Evolutionary conservation across 2,113 vertebrate genomes (phyloP).

Genomic region (Oryzias javanicus): DNA sequence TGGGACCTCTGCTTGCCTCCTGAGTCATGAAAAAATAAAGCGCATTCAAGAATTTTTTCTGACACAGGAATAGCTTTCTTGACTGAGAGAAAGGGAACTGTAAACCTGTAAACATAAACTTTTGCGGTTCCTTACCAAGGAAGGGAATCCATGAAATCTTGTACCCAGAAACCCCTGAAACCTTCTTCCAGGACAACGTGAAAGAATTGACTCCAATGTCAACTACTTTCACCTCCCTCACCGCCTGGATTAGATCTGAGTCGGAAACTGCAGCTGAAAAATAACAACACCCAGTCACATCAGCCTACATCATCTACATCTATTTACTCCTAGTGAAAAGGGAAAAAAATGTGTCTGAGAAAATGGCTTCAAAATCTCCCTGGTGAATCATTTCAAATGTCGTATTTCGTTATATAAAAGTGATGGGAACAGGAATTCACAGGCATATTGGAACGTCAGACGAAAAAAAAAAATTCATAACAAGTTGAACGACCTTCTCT

Average conservation of each 20-base stretch:
- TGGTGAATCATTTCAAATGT: background rate
- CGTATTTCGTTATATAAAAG: background rate
- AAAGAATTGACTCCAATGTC: conserved; percentile 75
- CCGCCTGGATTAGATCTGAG: conserved; percentile 62
- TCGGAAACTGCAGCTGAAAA: conserved; percentile 63
- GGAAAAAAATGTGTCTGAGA: background rate
- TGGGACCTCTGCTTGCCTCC: conserved; percentile 77
- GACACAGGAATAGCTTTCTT: no score
- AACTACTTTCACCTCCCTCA: conserved; percentile 79
- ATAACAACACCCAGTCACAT: conserved; percentile 7
- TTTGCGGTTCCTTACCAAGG: conserved; percentile 63
- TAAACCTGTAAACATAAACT: no score
- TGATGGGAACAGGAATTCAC: conserved; percentile 58
- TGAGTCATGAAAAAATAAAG: conserved; percentile 39
- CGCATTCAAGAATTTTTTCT: conserved; percentile 2
- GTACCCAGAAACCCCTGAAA: conserved; percentile 77
- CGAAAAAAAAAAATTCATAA: conserved; percentile 25
- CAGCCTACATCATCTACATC: background rate
- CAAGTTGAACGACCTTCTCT: background rate
- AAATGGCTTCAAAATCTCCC: background rate
- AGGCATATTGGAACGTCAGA: conserved; percentile 22
- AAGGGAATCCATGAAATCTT: conserved; percentile 83
- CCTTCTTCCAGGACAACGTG: conserved; percentile 80
- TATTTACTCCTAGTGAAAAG: background rate
- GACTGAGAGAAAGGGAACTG: no score